Percentiles rank a stretch among this genome's conserved stretches.
phyloP scores from a whole-genome alignment of 2,888 invertebrate species.

The Chrysomela aeneicollis region DNA sequence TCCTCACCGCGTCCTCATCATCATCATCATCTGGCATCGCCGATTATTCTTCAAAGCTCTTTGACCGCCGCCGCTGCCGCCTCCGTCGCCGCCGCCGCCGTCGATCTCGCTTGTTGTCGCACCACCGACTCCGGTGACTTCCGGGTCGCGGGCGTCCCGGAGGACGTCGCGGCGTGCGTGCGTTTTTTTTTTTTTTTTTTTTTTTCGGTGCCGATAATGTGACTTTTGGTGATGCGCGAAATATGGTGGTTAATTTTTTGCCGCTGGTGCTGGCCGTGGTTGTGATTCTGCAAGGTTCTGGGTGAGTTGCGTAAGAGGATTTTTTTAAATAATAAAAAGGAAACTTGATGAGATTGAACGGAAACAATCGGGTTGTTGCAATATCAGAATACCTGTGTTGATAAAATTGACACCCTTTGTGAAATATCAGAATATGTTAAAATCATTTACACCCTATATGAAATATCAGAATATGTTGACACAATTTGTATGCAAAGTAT shows the following conservation, averaged over 20 bases:
- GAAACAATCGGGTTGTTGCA: too few species aligned
- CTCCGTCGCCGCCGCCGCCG: conserved; percentile 37
- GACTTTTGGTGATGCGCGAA: conserved; percentile 39
- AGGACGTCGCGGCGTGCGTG: not conserved
- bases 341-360: too few species aligned
- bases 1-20: conserved; percentile 33
- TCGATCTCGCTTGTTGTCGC: conserved; percentile 46
- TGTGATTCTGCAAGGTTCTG: conserved; percentile 32
- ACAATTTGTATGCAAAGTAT: too few species aligned
- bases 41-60: conserved; percentile 53
- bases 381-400: too few species aligned
- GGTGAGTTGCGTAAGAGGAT: too few species aligned
- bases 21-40: conserved; percentile 45
- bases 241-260: conserved; percentile 38
- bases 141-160: conserved; percentile 46
- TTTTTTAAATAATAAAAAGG: too few species aligned
- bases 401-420: too few species aligned
- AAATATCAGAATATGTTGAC: too few species aligned
- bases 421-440: too few species aligned
- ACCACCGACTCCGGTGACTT: conserved; percentile 46
- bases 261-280: conserved; percentile 38
- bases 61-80: conserved; percentile 43
- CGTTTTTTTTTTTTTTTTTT: conserved; percentile 9
- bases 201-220: conserved; percentile 28
- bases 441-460: too few species aligned